Base-by-base conservation (phyloP, 30 jellyfish, hydroid and myxozoan genomes). In the Rhopilema esculentum region DNA sequence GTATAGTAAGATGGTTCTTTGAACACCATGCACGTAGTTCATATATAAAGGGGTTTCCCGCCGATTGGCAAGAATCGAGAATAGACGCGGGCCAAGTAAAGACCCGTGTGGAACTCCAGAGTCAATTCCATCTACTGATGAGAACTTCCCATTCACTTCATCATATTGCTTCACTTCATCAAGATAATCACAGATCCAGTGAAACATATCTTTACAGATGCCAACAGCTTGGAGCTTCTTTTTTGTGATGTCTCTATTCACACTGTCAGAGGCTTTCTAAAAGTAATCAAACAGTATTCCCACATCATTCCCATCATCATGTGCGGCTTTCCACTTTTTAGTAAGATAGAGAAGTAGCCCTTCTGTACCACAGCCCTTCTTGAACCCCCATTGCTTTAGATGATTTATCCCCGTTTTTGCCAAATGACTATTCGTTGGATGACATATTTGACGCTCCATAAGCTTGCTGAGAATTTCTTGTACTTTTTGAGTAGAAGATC, bases 181-280 rank as follows among this genome's bases (percentile, higher is more conserved):
- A 32, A 80, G 90, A 27, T 64, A 63, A 69, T 20, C 69, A 27
- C 68, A 25, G 69, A 80, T 57, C 29, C 0, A 80, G 32, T 80
- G 0, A 17, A 61, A 48, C n/a, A n/a, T n/a, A n/a, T n/a, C n/a
- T n/a, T n/a, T n/a, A n/a, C n/a, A n/a, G n/a, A n/a, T n/a, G 40
- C 87, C 87, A 40, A 0, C 21, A 27, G 87, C 81, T 32, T 53
- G 62, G 31, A 76, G 80, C 62, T 30, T 48, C 28, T 51, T 61
- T 61, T 61, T 1, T 7, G 50, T 27, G 17, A 61, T 61, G 71
- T 61, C 71, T 4, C 80, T 27, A 28, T 74, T 48, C 62, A 61
- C 71, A 61, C 85, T 12, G 89, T 82, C 91, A 70, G 68, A 82
- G 25, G 89, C 89, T 21, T 82, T 81, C 91, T 69, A 66, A 53